Conservation (phyloP, 2,888 invertebrate species). For the Megamerina dolium region DNA sequence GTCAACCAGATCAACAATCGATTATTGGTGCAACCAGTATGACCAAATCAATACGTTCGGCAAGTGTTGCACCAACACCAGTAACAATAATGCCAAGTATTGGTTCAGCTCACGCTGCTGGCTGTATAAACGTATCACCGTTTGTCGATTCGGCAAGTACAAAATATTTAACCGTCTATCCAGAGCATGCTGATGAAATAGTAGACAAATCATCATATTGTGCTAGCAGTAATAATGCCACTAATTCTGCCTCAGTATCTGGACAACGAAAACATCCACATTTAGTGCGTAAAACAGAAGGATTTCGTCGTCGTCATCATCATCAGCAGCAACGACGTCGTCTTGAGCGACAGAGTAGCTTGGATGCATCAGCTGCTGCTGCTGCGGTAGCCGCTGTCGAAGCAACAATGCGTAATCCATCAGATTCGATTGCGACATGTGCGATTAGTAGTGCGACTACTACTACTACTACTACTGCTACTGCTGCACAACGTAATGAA, state of each 20-base stretch:
- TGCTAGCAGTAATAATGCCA: no score
- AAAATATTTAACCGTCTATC: constrained; percentile 44
- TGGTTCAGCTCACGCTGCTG: background rate
- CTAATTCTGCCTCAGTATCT: no score
- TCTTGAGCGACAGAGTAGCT: constrained; percentile 42
- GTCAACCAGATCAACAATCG: constrained; percentile 43
- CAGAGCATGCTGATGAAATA: constrained; percentile 29
- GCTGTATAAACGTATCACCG: background rate
- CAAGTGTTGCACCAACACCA: constrained; percentile 15
- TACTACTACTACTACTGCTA: no score
- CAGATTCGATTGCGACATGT: constrained; percentile 31
- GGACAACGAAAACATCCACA: no score
- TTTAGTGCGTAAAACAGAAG: constrained; percentile 36
- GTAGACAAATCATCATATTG: no score
- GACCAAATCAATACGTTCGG: constrained; percentile 36
- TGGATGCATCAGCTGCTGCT: constrained; percentile 37
- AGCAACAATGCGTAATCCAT: constrained; percentile 37
- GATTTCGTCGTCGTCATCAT: constrained; percentile 35
- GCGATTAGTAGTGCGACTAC: constrained; percentile 1
- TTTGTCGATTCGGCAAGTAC: constrained; percentile 27
- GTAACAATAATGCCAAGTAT: no score
- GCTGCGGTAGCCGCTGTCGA: constrained; percentile 28
- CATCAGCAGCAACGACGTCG: constrained; percentile 31
- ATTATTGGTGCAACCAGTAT: constrained; percentile 34
- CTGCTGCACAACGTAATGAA: constrained; percentile 17